phyloP scores from a whole-genome alignment of 92 coral and sea anemone species.

The Bergia sp. region DNA sequence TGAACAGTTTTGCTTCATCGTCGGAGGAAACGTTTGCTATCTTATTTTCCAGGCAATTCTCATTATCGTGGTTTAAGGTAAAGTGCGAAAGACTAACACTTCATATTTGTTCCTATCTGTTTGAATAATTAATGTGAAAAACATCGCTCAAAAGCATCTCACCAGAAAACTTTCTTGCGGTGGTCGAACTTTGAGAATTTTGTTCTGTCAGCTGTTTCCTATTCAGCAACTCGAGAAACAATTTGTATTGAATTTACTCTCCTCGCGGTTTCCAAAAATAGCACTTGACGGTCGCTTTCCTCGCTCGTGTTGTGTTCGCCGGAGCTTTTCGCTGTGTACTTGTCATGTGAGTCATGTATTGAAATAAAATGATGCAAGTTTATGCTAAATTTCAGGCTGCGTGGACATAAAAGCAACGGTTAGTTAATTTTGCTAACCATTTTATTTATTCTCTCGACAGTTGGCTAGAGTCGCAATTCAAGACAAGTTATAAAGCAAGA shows the following conservation, averaged over 20 bases:
- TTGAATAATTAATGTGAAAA: slow-evolving; percentile 32
- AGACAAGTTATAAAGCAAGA: slow-evolving; percentile 39
- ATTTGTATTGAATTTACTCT: neutral
- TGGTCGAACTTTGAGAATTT: neutral
- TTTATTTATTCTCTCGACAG: neutral
- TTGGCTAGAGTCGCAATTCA: neutral
- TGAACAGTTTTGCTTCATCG: no score
- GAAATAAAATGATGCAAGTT: slow-evolving; percentile 44
- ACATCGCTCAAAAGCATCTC: slow-evolving; percentile 15
- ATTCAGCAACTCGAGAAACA: neutral
- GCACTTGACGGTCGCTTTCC: neutral
- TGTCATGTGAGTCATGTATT: slow-evolving; percentile 47
- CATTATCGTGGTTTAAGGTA: neutral
- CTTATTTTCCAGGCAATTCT: neutral
- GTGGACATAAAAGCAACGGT: slow-evolving; percentile 2
- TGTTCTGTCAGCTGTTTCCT: neutral
- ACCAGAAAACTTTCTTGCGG: neutral
- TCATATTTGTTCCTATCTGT: slow-evolving; percentile 27
- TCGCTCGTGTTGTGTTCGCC: slow-evolving; percentile 7
- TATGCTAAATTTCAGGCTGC: slow-evolving; percentile 5
- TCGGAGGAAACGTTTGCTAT: neutral
- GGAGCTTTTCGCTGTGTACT: neutral
- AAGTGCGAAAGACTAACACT: slow-evolving; percentile 25
- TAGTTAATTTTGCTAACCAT: neutral
- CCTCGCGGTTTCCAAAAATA: slow-evolving; percentile 34